These are phyloP conservation scores for Papio anubis DNA, from an alignment of 2,113 vertebrate species.

Conservation along the genomic window DNA sequence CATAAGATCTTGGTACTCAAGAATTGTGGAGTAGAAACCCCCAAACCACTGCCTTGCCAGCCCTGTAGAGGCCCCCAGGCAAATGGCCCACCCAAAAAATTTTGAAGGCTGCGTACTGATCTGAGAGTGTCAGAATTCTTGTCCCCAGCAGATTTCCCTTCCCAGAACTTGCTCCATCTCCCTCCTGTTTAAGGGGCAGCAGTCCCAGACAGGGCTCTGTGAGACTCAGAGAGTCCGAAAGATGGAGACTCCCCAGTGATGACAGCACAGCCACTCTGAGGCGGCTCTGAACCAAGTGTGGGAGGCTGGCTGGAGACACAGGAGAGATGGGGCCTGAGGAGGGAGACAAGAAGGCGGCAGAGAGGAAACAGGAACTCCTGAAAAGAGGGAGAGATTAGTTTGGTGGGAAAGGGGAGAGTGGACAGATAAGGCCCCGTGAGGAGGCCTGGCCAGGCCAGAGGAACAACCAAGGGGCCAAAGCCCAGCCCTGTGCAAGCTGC, in stretches of 20 bases:
- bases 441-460: constrained; percentile 49
- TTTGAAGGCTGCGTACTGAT: not conserved
- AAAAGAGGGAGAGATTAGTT: constrained; percentile 71
- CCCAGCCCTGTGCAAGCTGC: not conserved
- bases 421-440: constrained; percentile 68
- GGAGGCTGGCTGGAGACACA: not conserved
- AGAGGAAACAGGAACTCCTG: constrained; percentile 75
- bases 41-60: not conserved
- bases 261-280: not conserved
- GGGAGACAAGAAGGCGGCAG: constrained; percentile 59
- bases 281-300: not conserved
- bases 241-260: not conserved
- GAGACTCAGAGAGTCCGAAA: not conserved
- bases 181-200: not conserved
- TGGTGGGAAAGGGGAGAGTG: constrained; percentile 72
- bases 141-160: not conserved
- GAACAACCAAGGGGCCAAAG: not conserved
- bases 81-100: not conserved
- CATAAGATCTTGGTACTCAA: not conserved
- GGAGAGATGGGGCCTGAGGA: not conserved
- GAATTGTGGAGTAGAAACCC: not conserved
- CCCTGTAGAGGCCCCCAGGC: not conserved
- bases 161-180: fast-evolving
- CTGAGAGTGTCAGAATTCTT: not conserved
- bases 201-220: not conserved